A percentile compares a stretch with the other conserved stretches of the same genome.
Evolutionary conservation across 1,140 invertebrate genomes (phyloP).

Genomic region (Hylaeus volcanicus): DNA sequence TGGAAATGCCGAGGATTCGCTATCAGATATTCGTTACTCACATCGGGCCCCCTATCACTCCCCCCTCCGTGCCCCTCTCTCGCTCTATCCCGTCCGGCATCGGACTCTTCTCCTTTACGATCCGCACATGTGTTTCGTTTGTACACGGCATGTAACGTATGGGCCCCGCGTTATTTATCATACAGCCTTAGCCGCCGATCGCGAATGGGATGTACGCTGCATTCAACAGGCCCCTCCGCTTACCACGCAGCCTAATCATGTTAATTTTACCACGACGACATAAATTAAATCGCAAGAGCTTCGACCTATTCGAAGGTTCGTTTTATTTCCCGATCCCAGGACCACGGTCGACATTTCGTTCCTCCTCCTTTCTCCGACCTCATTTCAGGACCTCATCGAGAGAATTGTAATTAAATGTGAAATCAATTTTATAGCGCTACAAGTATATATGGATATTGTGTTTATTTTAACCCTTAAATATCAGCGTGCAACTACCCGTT

Average conservation of each 20-base stretch:
- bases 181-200: slow-evolving; percentile 61
- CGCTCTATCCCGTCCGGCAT: slow-evolving; percentile 48
- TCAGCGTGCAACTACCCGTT: too few relatives aligned
- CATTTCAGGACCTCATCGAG: too few relatives aligned
- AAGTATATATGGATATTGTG: too few relatives aligned
- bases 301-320: slow-evolving; percentile 1
- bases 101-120: slow-evolving; percentile 53
- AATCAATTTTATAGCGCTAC: too few relatives aligned
- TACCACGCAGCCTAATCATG: slow-evolving; percentile 60
- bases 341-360: slow-evolving; percentile 26
- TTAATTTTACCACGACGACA: slow-evolving; percentile 58
- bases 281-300: slow-evolving; percentile 49
- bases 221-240: slow-evolving; percentile 52
- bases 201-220: slow-evolving; percentile 55
- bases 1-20: slow-evolving; percentile 69
- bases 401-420: too few relatives aligned
- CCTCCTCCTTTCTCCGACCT: neutral
- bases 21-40: slow-evolving; percentile 75
- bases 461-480: too few relatives aligned
- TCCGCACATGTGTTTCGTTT: slow-evolving; percentile 65
- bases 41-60: slow-evolving; percentile 57
- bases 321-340: neutral
- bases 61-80: slow-evolving; percentile 19
- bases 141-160: slow-evolving; percentile 63
- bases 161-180: slow-evolving; percentile 63